A percentile compares a stretch with the other conserved stretches of the same genome.
phyloP scores from a whole-genome alignment of 2,888 invertebrate species.

The Oligia strigilis region DNA sequence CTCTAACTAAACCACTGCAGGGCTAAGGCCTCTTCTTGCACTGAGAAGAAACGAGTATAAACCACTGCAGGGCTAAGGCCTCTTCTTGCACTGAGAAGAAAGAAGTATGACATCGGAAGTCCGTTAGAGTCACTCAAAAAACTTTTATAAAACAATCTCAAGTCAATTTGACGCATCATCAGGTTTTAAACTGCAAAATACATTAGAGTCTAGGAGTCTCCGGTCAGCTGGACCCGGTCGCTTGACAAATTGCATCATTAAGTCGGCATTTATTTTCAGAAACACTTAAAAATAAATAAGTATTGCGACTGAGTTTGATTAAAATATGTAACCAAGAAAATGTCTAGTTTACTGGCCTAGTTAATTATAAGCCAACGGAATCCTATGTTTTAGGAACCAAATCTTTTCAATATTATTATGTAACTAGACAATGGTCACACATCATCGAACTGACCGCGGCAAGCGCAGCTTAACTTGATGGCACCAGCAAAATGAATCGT shows the following conservation, averaged over 20 bases:
- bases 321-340: not conserved
- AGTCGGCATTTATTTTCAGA: not conserved
- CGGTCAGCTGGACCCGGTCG: no score
- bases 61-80: no score
- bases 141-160: not conserved
- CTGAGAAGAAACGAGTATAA: no score
- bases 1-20: not conserved
- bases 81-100: not conserved
- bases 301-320: not conserved
- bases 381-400: not conserved
- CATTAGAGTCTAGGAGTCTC: not conserved
- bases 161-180: slow-evolving; percentile 37
- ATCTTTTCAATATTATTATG: not conserved
- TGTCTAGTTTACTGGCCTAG: not conserved
- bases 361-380: not conserved
- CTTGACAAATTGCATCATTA: slow-evolving; percentile 6
- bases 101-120: not conserved
- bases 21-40: not conserved
- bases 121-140: not conserved
- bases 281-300: not conserved
- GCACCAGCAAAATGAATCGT: not conserved
- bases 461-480: not conserved
- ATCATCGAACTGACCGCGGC: not conserved
- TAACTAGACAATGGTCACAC: not conserved
- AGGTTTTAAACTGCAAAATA: not conserved